Evolutionary conservation across 2,113 vertebrate genomes (phyloP).

Genomic region (Trachemys scripta): DNA sequence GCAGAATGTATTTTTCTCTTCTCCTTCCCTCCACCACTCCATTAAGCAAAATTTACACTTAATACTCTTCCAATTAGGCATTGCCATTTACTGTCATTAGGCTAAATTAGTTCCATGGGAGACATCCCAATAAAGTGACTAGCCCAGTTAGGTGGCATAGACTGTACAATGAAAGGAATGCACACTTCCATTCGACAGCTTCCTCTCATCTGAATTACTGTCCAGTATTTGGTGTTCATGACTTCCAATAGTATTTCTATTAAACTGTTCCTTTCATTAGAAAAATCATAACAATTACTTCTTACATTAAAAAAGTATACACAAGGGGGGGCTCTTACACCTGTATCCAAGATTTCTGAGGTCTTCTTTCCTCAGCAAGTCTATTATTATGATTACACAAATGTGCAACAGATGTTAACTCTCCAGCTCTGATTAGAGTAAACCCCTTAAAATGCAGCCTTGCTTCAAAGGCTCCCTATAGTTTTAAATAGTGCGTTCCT

Average conservation of each 20-base stretch:
- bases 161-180: not conserved
- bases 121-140: conserved; percentile 45
- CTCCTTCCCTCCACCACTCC: not conserved
- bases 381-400: conserved; percentile 11
- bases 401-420: conserved; percentile 61
- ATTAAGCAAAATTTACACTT: conserved; percentile 47
- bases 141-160: not conserved
- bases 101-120: conserved; percentile 53
- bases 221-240: not conserved
- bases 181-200: accelerated
- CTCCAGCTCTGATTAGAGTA: conserved; percentile 28
- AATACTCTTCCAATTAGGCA: conserved; percentile 57
- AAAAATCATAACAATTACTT: accelerated
- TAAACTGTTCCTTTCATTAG: not conserved
- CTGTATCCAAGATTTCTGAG: not conserved
- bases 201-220: not conserved
- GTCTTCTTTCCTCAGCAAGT: not conserved
- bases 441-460: conserved; percentile 34
- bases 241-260: not conserved
- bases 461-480: conserved; percentile 2
- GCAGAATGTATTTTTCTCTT: conserved; percentile 5
- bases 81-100: conserved; percentile 39
- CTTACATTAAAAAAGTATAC: not conserved
- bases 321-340: conserved; percentile 39
- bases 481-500: conserved; percentile 37